Percentiles rank a stretch among this genome's conserved stretches.
These are phyloP conservation scores for Odontamblyopus rebecca DNA, from an alignment of 2,797 vertebrate species.

Conservation along the genomic window DNA sequence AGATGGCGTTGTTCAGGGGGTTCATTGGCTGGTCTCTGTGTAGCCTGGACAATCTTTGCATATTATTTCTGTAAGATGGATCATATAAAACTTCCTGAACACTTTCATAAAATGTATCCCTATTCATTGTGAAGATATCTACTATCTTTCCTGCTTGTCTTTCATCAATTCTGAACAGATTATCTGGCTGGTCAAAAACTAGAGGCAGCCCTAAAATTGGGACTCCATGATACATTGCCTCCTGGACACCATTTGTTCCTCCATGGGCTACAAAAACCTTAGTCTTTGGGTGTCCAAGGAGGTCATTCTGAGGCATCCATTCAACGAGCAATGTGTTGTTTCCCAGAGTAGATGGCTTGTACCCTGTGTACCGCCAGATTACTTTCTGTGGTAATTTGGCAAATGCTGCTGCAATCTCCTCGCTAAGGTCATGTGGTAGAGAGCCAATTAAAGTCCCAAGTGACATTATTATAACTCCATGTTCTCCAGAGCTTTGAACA, in stretches of 20 bases:
- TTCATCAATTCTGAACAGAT: conserved; percentile 57
- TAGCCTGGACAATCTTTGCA: conserved; percentile 70
- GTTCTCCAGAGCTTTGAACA: conserved; percentile 72
- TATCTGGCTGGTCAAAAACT: conserved; percentile 74
- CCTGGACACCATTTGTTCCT: conserved; percentile 71
- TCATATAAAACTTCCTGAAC: conserved; percentile 68
- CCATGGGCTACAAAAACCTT: conserved; percentile 73
- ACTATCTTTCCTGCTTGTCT: conserved; percentile 64
- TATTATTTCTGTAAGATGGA: conserved; percentile 69
- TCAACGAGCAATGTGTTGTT: conserved; percentile 75
- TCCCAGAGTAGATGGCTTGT: conserved; percentile 62
- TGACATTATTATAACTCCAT: conserved; percentile 79
- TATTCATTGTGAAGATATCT: conserved; percentile 42
- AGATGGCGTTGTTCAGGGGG: conserved; percentile 69
- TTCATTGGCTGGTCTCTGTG: conserved; percentile 65
- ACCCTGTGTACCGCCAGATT: conserved; percentile 74
- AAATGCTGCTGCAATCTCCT: conserved; percentile 70
- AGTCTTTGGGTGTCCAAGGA: conserved; percentile 69
- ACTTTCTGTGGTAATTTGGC: conserved; percentile 77
- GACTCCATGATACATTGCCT: conserved; percentile 73
- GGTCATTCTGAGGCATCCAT: conserved; percentile 79
- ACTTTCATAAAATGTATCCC: conserved; percentile 56
- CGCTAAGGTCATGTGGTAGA: conserved; percentile 61
- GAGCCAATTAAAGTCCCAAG: conserved; percentile 68
- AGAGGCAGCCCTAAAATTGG: conserved; percentile 61